Conservation (phyloP, 2,888 invertebrate genomes). For the Diarsia rubi region DNA sequence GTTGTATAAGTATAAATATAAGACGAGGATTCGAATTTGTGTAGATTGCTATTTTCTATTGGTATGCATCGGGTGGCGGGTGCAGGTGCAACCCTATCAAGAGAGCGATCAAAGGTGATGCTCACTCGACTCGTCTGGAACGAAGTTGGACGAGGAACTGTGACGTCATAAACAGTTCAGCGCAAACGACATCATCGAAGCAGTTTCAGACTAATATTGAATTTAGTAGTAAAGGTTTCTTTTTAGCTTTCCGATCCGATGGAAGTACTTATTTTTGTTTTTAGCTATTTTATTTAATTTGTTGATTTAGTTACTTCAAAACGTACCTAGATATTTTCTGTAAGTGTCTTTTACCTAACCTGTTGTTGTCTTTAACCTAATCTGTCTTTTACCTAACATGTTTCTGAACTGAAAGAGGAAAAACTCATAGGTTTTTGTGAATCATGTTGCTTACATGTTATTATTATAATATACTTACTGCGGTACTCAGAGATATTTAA, state of each 20-base stretch:
- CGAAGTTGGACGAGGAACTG: conserved; percentile 33
- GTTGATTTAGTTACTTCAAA: not conserved
- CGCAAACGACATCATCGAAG: conserved; percentile 41
- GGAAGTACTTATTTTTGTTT: not conserved
- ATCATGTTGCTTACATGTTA: not conserved
- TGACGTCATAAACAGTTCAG: conserved; percentile 50
- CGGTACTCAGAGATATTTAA: no score
- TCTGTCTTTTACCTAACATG: not conserved
- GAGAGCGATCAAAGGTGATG: conserved; percentile 64
- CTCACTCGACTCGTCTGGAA: conserved; percentile 47
- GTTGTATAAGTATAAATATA: not conserved
- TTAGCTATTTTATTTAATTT: not conserved
- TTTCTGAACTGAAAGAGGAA: not conserved
- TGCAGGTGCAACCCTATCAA: conserved; percentile 55
- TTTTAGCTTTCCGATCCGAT: not conserved
- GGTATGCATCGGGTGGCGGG: conserved; percentile 54
- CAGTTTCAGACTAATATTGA: conserved; percentile 24
- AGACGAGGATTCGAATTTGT: conserved; percentile 27
- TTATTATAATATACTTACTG: no score
- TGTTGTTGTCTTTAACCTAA: not conserved
- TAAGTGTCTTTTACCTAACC: not conserved
- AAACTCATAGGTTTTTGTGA: conserved; percentile 10
- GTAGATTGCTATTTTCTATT: conserved; percentile 52
- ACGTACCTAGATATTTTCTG: not conserved
- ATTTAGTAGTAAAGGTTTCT: conserved; percentile 26